Conservation (phyloP, 1,140 invertebrate genomes). For the Holotrichia oblita region DNA sequence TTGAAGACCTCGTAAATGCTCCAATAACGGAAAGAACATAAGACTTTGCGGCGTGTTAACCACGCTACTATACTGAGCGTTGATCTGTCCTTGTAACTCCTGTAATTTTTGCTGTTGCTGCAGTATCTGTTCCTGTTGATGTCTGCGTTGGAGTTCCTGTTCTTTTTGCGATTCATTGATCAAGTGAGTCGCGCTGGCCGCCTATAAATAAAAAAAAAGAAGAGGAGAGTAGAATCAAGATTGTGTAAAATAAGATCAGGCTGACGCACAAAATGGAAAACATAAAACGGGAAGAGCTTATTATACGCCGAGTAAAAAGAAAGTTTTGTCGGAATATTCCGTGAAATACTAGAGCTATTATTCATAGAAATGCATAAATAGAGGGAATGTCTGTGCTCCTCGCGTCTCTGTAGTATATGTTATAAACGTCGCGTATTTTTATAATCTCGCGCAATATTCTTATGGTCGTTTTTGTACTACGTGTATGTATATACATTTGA, state of each 20-base stretch:
- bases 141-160: slow-evolving; percentile 61
- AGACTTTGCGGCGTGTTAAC: slow-evolving; percentile 60
- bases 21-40: slow-evolving; percentile 68
- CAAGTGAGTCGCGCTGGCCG: slow-evolving; percentile 46
- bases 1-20: slow-evolving; percentile 62
- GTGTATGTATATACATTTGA: slow-evolving; percentile 47
- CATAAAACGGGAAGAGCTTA: not conserved
- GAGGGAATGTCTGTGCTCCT: slow-evolving; percentile 15
- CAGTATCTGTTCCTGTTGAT: slow-evolving; percentile 62
- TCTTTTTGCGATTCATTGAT: slow-evolving; percentile 60
- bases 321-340: slow-evolving; percentile 9
- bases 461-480: slow-evolving; percentile 36
- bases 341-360: slow-evolving; percentile 39
- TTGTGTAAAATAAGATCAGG: not conserved
- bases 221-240: slow-evolving; percentile 32
- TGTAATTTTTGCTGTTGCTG: slow-evolving; percentile 66
- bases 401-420: slow-evolving; percentile 22
- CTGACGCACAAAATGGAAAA: not conserved
- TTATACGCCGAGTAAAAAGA: not conserved
- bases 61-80: slow-evolving; percentile 56
- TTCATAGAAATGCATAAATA: slow-evolving; percentile 30
- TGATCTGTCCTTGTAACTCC: slow-evolving; percentile 63
- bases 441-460: slow-evolving; percentile 38
- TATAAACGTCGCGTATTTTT: slow-evolving; percentile 37
- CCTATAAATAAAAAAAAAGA: slow-evolving; percentile 53